phyloP scores from a whole-genome alignment of 2,797 vertebrate genomes.

The Lindbergichthys nudifrons region DNA sequence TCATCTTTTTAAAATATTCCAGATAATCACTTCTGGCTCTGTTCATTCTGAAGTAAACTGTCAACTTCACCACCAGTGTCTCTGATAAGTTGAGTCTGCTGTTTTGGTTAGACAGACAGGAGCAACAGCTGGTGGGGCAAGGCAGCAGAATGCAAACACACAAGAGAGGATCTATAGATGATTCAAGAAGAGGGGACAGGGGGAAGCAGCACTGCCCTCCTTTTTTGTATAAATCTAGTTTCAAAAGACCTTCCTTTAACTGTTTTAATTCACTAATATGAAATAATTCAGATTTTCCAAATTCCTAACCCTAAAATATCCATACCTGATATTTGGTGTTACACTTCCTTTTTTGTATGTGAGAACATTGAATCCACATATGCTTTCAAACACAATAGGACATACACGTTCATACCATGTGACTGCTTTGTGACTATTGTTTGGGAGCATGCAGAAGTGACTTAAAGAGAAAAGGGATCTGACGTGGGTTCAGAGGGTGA shows the following conservation, averaged over 20 bases:
- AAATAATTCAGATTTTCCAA: neutral
- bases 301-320: neutral
- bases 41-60: neutral
- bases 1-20: neutral
- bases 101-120: conserved; percentile 5
- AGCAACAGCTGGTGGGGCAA: neutral
- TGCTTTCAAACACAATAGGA: neutral
- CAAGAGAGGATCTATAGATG: neutral
- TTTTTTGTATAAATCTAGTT: neutral
- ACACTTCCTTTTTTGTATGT: neutral
- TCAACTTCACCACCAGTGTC: neutral
- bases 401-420: neutral
- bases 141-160: neutral
- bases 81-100: neutral
- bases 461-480: conserved; percentile 26
- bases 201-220: neutral
- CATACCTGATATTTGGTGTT: neutral
- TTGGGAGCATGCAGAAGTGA: conserved; percentile 10
- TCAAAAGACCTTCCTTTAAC: neutral
- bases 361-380: conserved; percentile 12
- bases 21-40: neutral
- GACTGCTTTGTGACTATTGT: conserved; percentile 34
- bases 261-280: neutral
- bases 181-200: conserved; percentile 12
- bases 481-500: conserved; percentile 18